Evolutionary conservation across 64 coral and sea anemone species (phyloP), one percentile per base, ranked within the genome.

Genomic region (Pocillopora damicornis): DNA sequence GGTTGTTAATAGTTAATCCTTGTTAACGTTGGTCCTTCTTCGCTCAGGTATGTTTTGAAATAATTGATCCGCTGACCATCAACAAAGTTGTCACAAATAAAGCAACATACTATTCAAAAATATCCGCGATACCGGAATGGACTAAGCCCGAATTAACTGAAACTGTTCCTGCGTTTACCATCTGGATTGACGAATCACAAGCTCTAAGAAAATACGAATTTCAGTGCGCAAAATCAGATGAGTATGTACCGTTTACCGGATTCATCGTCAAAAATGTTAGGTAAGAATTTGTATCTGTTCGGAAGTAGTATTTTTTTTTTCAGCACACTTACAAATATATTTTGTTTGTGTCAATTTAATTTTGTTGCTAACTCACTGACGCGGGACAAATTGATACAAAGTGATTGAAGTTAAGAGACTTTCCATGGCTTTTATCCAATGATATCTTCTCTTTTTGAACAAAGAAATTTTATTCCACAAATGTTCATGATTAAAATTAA

Each of bases 51-150:
- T 97, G 94, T 22, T 87, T 97, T 71, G 94, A 97, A 30, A 87
- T 97, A 16, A 77, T 97, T 18, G 94, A 97, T 61, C 91, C 83
- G 16, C 15, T 97, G 4, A 88, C 86, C 74, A 92, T 97, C 11
- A 61, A 74, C 15, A 97, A 87, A 79, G 81, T 97, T 74, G 94
- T 97, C 4, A 82, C 75, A 36, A 93, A 97, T 78, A 93, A 97
- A 78, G 94, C 94, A 1, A 97, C 87, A 1, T 97, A 97, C 68
- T 97, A 97, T 59, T 75, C 92, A 12, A 93, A 79, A 60, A 97
- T 88, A 20, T 59, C 58, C 2, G 74, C 91, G 12, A 58, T 97
- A n/a, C 94, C 94, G 15, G 80, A 89, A 37, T 93, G 83, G 91
- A 60, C 86, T 9, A 97, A 87, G 35, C 94, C 94, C 13, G 83